Percentiles rank a stretch among this genome's conserved stretches.
These are phyloP conservation scores for Aphaenogaster rudis DNA, from an alignment of 1,140 invertebrate species.

Conservation along the genomic window DNA sequence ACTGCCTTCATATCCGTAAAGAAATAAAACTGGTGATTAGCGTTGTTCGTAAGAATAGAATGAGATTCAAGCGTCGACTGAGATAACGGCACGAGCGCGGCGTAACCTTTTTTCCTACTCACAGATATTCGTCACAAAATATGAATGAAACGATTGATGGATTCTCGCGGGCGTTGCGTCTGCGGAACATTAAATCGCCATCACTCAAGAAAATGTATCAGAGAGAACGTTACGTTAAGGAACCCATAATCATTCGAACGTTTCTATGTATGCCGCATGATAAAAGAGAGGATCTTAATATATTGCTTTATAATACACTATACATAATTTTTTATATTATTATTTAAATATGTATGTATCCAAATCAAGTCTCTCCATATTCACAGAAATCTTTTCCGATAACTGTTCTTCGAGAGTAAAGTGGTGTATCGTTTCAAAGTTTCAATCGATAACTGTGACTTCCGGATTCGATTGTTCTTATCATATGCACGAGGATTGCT, in stretches of 20 bases:
- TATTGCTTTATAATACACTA: not conserved
- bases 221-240: not conserved
- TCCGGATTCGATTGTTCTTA: slow-evolving; percentile 32
- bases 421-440: not conserved
- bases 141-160: slow-evolving; percentile 60
- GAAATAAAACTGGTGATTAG: slow-evolving; percentile 26
- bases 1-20: slow-evolving; percentile 13
- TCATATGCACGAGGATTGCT: not conserved
- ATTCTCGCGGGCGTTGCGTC: not conserved
- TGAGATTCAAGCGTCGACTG: slow-evolving; percentile 31
- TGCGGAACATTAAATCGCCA: slow-evolving; percentile 19
- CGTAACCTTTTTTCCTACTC: slow-evolving; percentile 17
- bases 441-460: not conserved
- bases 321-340: not conserved
- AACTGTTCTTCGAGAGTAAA: not conserved
- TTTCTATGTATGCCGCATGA: not conserved
- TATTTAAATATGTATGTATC: not conserved
- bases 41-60: slow-evolving; percentile 55
- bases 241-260: not conserved
- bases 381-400: not conserved
- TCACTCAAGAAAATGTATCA: not conserved
- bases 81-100: slow-evolving; percentile 30
- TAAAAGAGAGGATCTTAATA: not conserved
- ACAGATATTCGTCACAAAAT: slow-evolving; percentile 34
- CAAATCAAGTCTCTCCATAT: not conserved